Evolutionary conservation across 2,113 vertebrate species (phyloP), one percentile per base, ranked within the genome.

Genomic region (Corydoras maculifer): DNA sequence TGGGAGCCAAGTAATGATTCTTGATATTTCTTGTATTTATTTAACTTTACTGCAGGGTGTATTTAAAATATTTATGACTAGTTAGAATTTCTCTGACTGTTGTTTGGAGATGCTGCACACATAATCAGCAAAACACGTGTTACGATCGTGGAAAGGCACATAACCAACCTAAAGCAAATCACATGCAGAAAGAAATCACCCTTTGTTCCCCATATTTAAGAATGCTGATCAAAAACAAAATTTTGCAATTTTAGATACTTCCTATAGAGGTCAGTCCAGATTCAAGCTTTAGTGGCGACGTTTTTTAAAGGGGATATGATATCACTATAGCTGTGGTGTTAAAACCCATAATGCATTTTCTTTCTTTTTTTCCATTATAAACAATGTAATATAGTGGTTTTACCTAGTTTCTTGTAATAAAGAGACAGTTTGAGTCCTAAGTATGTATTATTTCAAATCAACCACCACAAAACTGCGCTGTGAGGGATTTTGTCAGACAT

Each of bases 231-330:
- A 25, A 25, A 25, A 25, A 25, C 18, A 25, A 43, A 68, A 12
- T 18, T 31, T 60, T 75, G 54, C 5, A 54, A 10, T 75, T 63
- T n/a, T 13, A 31, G 5, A 1, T 14, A 9, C 48, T 13, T 71
- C 72, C 72, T 60, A 59, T 18, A 68, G 76, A 75, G 65, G 66
- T n/a, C 76, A 77, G 76, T 50, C 15, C 14, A 70, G n/a, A 73
- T 13, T 53, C 2, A 6, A 13, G 13, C 9, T 66, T 73, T 29
- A 59, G 48, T 65, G 35, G 35, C 4, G 35, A 8, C 35, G 35
- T 43, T 43, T 2, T 43, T 43, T 25, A 25, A 43, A 43, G 35
- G 35, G 35, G 4, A 5, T 5, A 43, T 43, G 4, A 43, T 43
- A 43, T 4, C 35, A 43, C 35, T 43, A 43, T 8, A 43, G 35